Percentiles rank a stretch among this genome's conserved stretches.
phyloP scores from a whole-genome alignment of 2,888 invertebrate species.

The Deilephila elpenor region DNA sequence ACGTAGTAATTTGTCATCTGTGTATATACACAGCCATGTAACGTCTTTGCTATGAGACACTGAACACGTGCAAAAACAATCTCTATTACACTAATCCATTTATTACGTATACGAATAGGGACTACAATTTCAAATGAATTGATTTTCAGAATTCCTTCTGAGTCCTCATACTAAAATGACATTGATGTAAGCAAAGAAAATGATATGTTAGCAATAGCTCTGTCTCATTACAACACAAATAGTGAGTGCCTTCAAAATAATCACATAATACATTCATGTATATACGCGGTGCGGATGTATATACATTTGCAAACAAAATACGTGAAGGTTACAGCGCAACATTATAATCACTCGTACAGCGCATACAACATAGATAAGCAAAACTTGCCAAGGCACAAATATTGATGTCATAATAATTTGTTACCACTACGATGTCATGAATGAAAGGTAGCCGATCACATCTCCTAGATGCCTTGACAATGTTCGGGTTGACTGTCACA shows the following conservation, averaged over 20 bases:
- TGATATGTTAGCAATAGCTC: neutral
- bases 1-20: conserved; percentile 95
- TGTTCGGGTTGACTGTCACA: conserved; percentile 9
- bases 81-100: neutral
- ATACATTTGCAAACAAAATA: conserved; percentile 13
- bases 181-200: neutral
- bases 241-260: neutral
- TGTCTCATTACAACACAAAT: neutral
- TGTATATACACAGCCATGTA: neutral
- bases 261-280: neutral
- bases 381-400: conserved; percentile 1
- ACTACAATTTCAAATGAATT: too few species aligned
- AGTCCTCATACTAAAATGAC: neutral
- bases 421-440: neutral
- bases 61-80: neutral
- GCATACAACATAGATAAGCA: neutral
- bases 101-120: too few species aligned
- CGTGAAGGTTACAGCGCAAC: neutral
- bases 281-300: neutral
- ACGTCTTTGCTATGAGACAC: neutral
- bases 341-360: neutral
- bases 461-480: conserved; percentile 15
- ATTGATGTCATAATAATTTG: neutral
- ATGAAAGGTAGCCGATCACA: neutral
- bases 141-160: too few species aligned